A percentile compares a stretch with the other conserved stretches of the same genome.
phyloP scores from a whole-genome alignment of 2,797 vertebrate genomes.

The Brachyalestes nurse region DNA sequence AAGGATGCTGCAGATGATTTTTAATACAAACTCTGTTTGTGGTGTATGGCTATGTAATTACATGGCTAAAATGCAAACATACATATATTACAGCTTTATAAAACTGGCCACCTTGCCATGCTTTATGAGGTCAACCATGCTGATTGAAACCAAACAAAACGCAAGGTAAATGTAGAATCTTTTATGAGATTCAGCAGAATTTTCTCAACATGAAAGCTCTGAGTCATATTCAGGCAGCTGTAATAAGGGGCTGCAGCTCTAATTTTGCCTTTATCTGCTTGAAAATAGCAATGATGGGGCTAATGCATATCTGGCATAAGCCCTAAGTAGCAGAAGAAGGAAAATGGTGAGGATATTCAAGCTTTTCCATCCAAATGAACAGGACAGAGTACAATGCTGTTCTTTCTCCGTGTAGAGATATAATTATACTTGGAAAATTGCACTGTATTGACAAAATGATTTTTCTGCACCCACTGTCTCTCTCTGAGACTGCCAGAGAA shows the following conservation, averaged over 20 bases:
- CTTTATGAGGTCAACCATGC: neutral
- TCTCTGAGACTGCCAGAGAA: neutral
- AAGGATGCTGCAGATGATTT: no score
- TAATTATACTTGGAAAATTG: neutral
- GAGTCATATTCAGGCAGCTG: neutral
- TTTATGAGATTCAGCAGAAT: neutral
- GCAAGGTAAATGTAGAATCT: neutral
- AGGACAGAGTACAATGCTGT: neutral
- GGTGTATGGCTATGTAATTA: no score
- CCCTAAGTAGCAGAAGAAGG: slow-evolving; percentile 1
- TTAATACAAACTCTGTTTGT: no score
- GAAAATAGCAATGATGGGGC: neutral
- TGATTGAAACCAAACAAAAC: no score
- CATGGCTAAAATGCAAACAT: no score
- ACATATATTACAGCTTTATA: no score
- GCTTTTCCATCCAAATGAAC: slow-evolving; percentile 7
- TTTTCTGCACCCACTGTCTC: neutral
- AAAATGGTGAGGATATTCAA: neutral
- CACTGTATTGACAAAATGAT: slow-evolving; percentile 7
- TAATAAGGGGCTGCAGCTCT: neutral
- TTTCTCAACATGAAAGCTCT: no score
- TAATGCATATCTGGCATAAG: neutral
- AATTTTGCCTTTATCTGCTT: neutral
- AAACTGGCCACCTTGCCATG: no score
- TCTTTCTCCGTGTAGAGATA: neutral